Evolutionary conservation across 1,140 invertebrate species (phyloP).

Genomic region (Atta colombica): DNA sequence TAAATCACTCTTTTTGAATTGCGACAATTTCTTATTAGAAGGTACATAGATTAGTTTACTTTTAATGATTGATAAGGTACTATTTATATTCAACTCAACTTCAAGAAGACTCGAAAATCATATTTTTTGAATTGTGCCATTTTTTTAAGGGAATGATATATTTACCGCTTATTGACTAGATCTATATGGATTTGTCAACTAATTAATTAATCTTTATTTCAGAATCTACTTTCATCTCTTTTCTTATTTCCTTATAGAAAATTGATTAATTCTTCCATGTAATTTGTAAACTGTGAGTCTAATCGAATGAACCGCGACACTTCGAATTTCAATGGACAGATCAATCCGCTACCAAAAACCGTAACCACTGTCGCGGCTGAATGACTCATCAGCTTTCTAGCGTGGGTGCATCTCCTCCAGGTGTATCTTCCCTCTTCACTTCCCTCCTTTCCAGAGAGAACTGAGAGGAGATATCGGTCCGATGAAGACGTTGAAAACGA

Average conservation of each 20-base stretch:
- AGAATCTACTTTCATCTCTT: too few species aligned
- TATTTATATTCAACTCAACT: too few species aligned
- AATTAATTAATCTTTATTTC: background rate
- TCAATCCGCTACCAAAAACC: constrained; percentile 22
- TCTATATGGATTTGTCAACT: background rate
- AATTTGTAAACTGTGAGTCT: background rate
- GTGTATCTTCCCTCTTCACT: constrained; percentile 54
- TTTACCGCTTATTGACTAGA: background rate
- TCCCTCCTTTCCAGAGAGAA: too few species aligned
- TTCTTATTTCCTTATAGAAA: background rate
- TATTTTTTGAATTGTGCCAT: too few species aligned
- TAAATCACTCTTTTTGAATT: too few species aligned
- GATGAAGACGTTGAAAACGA: constrained; percentile 83
- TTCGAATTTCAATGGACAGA: background rate
- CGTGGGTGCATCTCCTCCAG: constrained; percentile 69
- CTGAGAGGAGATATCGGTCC: constrained; percentile 52
- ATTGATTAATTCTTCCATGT: background rate
- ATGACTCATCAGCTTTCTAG: constrained; percentile 52
- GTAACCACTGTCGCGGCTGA: background rate
- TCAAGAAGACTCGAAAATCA: too few species aligned
- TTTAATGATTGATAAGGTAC: too few species aligned
- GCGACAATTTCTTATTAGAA: too few species aligned
- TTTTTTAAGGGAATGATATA: background rate
- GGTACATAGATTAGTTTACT: too few species aligned
- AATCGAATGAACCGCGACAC: background rate